A percentile compares a stretch with the other conserved stretches of the same genome.
Conservation (phyloP, 2,888 invertebrate species). For the Galerucella pusilla region DNA sequence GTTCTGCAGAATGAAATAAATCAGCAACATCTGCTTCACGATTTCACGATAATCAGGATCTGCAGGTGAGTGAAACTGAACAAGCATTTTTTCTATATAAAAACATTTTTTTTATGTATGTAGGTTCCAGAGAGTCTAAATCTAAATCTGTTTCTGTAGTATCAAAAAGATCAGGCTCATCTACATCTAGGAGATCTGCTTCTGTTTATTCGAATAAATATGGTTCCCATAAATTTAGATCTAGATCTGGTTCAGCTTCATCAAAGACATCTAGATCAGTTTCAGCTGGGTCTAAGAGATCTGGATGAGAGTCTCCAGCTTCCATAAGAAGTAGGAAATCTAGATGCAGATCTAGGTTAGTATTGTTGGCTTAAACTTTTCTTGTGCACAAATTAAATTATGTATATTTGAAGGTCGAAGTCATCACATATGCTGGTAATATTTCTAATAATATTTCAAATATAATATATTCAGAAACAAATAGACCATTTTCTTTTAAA, state of each 20-base stretch:
- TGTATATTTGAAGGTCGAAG: slow-evolving; percentile 37
- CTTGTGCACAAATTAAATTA: not conserved
- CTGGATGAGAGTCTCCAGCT: slow-evolving; percentile 45
- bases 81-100: not conserved
- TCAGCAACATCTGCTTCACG: too few relatives aligned
- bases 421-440: too few relatives aligned
- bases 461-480: too few relatives aligned
- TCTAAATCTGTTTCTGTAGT: slow-evolving; percentile 48
- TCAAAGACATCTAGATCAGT: slow-evolving; percentile 48
- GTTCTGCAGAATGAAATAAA: too few relatives aligned
- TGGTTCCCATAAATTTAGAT: slow-evolving; percentile 32
- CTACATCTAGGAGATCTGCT: slow-evolving; percentile 43
- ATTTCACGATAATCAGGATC: slow-evolving; percentile 61
- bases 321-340: slow-evolving; percentile 48
- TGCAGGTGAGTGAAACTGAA: slow-evolving; percentile 22
- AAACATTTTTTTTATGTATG: not conserved
- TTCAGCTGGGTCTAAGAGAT: slow-evolving; percentile 47
- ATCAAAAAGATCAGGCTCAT: slow-evolving; percentile 50
- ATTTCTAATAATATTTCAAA: too few relatives aligned
- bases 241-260: slow-evolving; percentile 43
- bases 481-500: too few relatives aligned
- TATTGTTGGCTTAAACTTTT: not conserved
- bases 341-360: slow-evolving; percentile 54
- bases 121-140: slow-evolving; percentile 27
- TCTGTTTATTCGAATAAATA: slow-evolving; percentile 46